These are phyloP conservation scores for Oreochromis grahami DNA, from an alignment of 2,797 vertebrate species.

Conservation along the genomic window DNA sequence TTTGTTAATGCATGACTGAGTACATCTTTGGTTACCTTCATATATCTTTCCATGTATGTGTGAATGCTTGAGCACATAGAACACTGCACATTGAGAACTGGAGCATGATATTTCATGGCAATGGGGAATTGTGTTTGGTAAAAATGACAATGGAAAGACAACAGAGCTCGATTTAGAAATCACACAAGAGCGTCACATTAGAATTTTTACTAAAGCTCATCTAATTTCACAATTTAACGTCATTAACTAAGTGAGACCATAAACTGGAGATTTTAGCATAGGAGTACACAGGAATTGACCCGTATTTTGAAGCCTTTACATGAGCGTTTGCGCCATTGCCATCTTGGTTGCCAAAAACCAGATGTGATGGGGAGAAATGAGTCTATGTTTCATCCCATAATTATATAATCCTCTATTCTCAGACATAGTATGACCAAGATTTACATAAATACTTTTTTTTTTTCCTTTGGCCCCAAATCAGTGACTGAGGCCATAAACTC, in stretches of 20 bases:
- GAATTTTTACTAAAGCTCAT: not conserved
- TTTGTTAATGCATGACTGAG: slow-evolving; percentile 27
- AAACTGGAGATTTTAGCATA: not conserved
- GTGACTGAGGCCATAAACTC: not conserved
- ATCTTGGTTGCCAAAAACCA: not conserved
- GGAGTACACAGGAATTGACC: not conserved
- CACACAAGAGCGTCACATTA: not conserved
- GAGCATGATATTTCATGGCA: slow-evolving; percentile 16
- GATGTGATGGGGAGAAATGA: not conserved
- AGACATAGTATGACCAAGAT: not conserved
- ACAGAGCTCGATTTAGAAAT: not conserved
- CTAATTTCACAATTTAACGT: not conserved
- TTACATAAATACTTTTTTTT: not conserved
- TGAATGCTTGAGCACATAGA: not conserved
- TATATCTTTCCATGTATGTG: not conserved
- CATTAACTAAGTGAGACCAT: not conserved
- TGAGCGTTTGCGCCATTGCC: rapidly evolving
- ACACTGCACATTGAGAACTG: slow-evolving; percentile 3
- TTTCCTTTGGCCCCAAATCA: not conserved
- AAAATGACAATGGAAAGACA: not conserved
- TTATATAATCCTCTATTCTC: not conserved
- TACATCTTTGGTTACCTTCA: not conserved
- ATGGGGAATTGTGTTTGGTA: not conserved
- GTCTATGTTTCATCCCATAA: not conserved
- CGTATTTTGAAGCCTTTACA: not conserved